Evolutionary conservation across 2,797 vertebrate genomes (phyloP), one percentile per base, ranked within the genome.

Genomic region (Alectoris magna): DNA sequence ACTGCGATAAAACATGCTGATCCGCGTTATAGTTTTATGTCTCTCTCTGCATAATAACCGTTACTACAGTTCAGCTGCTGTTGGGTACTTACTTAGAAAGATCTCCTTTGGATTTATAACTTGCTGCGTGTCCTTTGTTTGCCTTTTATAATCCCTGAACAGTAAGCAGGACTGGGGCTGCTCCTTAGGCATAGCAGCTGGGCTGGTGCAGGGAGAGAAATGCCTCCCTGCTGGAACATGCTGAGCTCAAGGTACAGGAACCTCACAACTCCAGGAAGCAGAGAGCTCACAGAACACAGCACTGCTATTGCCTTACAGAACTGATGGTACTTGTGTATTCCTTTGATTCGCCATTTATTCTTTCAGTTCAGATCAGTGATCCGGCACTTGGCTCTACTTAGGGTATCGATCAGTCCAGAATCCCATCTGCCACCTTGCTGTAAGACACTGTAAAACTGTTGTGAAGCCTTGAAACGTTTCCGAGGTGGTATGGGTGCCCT

Each of bases 1-100:
- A 39, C 62, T 90, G 72, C 74, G 88, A 87, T 91, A 81, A 95
- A 94, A 81, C 63, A 53, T 93, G 88, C 83, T 87, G 88, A 91
- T 92, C 67, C 79, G 56, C 70, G 8, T 72, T 71, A 94, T 23
- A 78, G 70, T 24, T 94, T 94, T 91, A 78, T 78, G 76, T 87
- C 75, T 80, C 17, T 81, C 93, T 82, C 81, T 76, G 34, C 67
- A 31, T 53, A 87, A 86, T 79, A 93, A 82, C 55, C 14, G 2
- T 64, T 83, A 70, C 82, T 68, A 39, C 31, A 75, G 55, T 82
- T 94, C 71, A 77, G 66, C 62, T 77, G 73, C 56, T 21, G 69
- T 80, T 92, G 71, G 55, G 24, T 48, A 48, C 48, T 31, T 48
- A 48, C 48, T 31, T 67, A 10, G n/a, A 59, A 81, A 38, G 27